phyloP scores from a whole-genome alignment of 1,140 invertebrate species.

The Chrysomallon squamiferum region DNA sequence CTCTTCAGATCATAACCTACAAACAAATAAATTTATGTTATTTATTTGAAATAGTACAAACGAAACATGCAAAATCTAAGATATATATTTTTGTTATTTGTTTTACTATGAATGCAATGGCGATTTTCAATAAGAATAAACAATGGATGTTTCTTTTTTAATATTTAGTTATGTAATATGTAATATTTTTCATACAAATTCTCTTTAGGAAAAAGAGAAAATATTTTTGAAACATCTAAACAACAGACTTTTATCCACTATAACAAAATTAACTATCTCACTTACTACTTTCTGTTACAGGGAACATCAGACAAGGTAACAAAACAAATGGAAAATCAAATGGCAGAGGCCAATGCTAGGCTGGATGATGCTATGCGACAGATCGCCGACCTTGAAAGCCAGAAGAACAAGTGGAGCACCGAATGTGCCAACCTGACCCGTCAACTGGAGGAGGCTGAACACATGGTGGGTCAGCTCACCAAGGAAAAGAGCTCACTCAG shows the following conservation, averaged over 20 bases:
- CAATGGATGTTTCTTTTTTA: neutral
- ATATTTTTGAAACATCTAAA: too few species aligned
- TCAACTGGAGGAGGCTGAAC: slow-evolving; percentile 91
- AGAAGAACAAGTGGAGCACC: slow-evolving; percentile 68
- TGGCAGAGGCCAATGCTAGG: slow-evolving; percentile 92
- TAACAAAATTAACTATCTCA: neutral
- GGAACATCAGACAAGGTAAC: slow-evolving; percentile 93
- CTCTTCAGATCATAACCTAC: neutral
- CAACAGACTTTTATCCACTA: neutral
- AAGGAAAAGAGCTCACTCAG: slow-evolving; percentile 95
- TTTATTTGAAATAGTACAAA: too few species aligned
- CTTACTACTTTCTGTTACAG: slow-evolving; percentile 72
- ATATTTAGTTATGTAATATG: neutral
- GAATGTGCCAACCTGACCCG: slow-evolving; percentile 94
- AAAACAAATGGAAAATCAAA: slow-evolving; percentile 90
- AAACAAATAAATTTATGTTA: too few species aligned
- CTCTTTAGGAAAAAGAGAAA: too few species aligned
- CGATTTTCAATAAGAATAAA: neutral
- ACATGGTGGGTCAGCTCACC: slow-evolving; percentile 91
- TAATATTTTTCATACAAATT: too few species aligned
- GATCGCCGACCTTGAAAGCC: slow-evolving; percentile 29
- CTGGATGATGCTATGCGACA: slow-evolving; percentile 70
- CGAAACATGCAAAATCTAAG: too few species aligned
- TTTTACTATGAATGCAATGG: too few species aligned
- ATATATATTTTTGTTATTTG: too few species aligned